Percentiles rank a stretch among this genome's conserved stretches.
These are phyloP conservation scores for Zoanthus gigantus DNA, from an alignment of 92 coral and sea anemone species.

Conservation along the genomic window DNA sequence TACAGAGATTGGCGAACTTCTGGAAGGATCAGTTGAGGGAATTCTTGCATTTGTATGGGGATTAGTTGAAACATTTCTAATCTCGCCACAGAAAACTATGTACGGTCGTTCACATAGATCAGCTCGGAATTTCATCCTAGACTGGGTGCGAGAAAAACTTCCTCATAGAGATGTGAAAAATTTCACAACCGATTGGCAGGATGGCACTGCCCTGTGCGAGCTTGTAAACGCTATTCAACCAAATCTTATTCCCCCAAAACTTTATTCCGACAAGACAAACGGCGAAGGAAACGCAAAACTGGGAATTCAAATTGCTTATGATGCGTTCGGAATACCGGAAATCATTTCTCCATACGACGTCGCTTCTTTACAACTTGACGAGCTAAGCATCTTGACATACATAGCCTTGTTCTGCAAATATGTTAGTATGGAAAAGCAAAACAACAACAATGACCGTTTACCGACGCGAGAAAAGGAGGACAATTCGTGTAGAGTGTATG, in stretches of 20 bases:
- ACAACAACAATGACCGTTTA: constrained; percentile 28
- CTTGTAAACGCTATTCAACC: constrained; percentile 89
- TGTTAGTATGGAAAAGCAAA: constrained; percentile 69
- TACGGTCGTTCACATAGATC: constrained; percentile 77
- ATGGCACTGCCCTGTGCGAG: constrained; percentile 91
- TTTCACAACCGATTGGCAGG: constrained; percentile 93
- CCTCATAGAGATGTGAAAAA: constrained; percentile 77
- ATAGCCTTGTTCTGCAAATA: constrained; percentile 92
- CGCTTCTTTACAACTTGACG: constrained; percentile 86
- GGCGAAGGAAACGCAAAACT: constrained; percentile 85
- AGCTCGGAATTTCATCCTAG: constrained; percentile 84
- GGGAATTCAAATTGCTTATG: constrained; percentile 95
- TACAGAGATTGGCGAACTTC: constrained; percentile 71
- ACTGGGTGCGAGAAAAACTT: constrained; percentile 91
- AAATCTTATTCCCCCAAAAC: constrained; percentile 75
- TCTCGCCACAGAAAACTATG: constrained; percentile 73
- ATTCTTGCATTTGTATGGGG: constrained; percentile 83
- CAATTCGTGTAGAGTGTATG: constrained; percentile 78
- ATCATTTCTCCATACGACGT: constrained; percentile 93
- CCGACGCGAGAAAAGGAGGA: constrained; percentile 47
- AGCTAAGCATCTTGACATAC: constrained; percentile 92
- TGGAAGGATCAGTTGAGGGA: constrained; percentile 69
- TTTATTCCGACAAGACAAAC: constrained; percentile 78
- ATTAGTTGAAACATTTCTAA: constrained; percentile 74
- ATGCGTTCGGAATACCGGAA: constrained; percentile 94